These are phyloP conservation scores for Nansenia antarctica DNA, from an alignment of 2,113 vertebrate species.

Conservation along the genomic window DNA sequence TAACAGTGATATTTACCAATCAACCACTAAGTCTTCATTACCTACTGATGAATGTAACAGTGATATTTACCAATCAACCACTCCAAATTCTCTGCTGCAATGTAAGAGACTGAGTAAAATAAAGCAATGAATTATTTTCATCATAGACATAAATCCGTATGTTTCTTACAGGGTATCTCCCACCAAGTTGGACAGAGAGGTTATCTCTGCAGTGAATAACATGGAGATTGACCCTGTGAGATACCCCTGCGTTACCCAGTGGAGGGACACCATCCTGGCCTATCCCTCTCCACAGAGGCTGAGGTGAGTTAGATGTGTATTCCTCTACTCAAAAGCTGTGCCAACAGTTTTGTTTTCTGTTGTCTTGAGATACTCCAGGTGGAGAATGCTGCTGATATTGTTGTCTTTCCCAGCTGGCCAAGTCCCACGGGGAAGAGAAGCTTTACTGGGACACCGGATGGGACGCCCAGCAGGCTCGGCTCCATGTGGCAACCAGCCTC, in stretches of 20 bases:
- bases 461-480: background rate
- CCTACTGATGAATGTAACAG: background rate
- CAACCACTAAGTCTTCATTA: background rate
- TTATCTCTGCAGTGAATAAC: constrained; percentile 74
- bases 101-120: background rate
- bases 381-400: background rate
- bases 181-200: constrained; percentile 81
- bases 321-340: background rate
- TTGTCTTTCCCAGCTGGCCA: constrained; percentile 77
- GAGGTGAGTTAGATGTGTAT: constrained; percentile 67
- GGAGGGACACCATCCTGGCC: constrained; percentile 67
- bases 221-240: constrained; percentile 70
- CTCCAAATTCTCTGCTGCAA: background rate
- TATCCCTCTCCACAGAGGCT: constrained; percentile 76
- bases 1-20: background rate
- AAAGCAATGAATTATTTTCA: background rate
- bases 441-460: background rate
- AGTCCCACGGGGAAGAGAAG: constrained; percentile 59
- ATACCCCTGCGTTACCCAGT: constrained; percentile 72
- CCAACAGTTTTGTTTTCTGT: background rate
- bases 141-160: too few species aligned
- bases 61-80: too few species aligned
- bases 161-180: constrained; percentile 74
- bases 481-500: too few species aligned
- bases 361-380: background rate